Percentiles rank a stretch among this genome's conserved stretches.
Evolutionary conservation across 1,140 invertebrate species (phyloP).

Genomic region (Nixonia krombeini): DNA sequence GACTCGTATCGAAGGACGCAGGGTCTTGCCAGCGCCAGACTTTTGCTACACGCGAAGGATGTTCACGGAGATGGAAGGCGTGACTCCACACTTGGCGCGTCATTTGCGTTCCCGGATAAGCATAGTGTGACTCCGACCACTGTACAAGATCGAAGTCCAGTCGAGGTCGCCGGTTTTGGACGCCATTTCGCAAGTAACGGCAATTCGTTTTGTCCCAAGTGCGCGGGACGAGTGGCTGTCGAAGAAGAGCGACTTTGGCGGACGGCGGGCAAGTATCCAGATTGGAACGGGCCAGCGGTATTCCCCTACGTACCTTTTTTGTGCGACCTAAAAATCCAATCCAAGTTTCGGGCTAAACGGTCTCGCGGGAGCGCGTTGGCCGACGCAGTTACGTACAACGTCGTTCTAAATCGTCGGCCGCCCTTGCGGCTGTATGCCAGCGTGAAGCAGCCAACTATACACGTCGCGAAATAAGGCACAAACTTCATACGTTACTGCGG

Average conservation of each 20-base stretch:
- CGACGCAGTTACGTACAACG: constrained; percentile 10
- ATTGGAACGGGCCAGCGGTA: constrained; percentile 4
- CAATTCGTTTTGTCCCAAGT: no score
- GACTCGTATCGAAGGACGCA: no score
- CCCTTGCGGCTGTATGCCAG: constrained; percentile 18
- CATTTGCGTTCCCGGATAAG: no score
- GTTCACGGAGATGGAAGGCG: no score
- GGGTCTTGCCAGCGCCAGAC: no score
- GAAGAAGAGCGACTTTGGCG: background rate
- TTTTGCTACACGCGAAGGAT: no score
- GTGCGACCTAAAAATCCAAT: constrained; percentile 31
- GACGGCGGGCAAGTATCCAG: constrained; percentile 8
- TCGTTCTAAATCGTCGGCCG: constrained; percentile 12
- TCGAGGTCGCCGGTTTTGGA: no score
- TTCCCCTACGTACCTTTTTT: constrained; percentile 10
- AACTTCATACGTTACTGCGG: constrained; percentile 55
- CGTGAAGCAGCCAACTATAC: constrained; percentile 37
- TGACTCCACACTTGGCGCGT: no score
- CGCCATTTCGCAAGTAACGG: no score
- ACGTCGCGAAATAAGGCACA: constrained; percentile 39
- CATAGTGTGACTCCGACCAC: no score
- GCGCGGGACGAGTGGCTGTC: no score
- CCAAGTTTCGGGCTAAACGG: constrained; percentile 30
- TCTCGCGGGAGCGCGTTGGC: constrained; percentile 18
- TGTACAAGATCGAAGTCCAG: no score